These are phyloP conservation scores for Monochamus saltuarius DNA, from an alignment of 1,140 invertebrate genomes.

Conservation along the genomic window DNA sequence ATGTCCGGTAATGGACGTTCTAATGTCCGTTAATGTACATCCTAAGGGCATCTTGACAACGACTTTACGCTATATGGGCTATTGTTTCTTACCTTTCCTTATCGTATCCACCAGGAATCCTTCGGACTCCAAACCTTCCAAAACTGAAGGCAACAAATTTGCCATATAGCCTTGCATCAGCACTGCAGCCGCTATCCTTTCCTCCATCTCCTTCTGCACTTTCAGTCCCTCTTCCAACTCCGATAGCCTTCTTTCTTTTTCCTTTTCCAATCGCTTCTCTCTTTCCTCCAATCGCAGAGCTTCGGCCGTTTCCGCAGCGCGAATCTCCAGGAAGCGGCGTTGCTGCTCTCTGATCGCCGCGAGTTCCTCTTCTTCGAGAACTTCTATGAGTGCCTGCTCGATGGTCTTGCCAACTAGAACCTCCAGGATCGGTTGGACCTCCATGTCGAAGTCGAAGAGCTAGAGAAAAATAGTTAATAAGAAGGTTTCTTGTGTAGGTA, in stretches of 20 bases:
- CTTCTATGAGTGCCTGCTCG: slow-evolving; percentile 82
- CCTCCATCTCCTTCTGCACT: slow-evolving; percentile 70
- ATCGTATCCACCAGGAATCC: slow-evolving; percentile 74
- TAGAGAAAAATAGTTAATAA: too few species aligned
- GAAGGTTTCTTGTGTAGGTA: too few species aligned
- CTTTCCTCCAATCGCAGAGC: slow-evolving; percentile 67
- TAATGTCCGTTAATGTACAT: too few species aligned
- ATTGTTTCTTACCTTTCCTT: slow-evolving; percentile 59
- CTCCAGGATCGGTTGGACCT: slow-evolving; percentile 85
- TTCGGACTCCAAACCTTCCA: slow-evolving; percentile 75
- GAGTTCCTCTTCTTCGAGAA: slow-evolving; percentile 76
- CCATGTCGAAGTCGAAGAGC: slow-evolving; percentile 87
- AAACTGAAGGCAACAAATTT: slow-evolving; percentile 79
- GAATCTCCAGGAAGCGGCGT: slow-evolving; percentile 72
- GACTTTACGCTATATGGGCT: too few species aligned
- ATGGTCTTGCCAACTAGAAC: slow-evolving; percentile 84
- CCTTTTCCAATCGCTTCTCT: slow-evolving; percentile 60
- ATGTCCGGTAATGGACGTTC: too few species aligned
- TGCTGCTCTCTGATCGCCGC: slow-evolving; percentile 73
- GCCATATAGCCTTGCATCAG: slow-evolving; percentile 80
- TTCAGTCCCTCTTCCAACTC: slow-evolving; percentile 59
- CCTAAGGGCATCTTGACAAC: too few species aligned
- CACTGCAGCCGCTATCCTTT: slow-evolving; percentile 77
- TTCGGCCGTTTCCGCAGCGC: slow-evolving; percentile 78
- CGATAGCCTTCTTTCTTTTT: slow-evolving; percentile 59